Evolutionary conservation across 1,140 invertebrate species (phyloP).

Genomic region (Drosophila trapezifrons): DNA sequence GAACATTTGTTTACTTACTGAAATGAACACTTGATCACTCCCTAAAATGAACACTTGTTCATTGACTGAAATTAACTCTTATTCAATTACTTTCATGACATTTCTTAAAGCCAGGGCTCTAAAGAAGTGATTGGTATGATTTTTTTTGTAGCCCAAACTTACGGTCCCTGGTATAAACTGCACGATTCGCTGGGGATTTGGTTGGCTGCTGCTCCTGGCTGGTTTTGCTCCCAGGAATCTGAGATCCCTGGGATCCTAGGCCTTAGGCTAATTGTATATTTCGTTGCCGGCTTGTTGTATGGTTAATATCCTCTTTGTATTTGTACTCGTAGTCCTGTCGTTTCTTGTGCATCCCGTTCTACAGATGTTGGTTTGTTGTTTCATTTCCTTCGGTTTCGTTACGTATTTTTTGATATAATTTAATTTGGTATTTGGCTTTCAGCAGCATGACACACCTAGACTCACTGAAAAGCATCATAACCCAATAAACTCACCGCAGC

Average conservation of each 20-base stretch:
- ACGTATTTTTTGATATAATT: constrained; percentile 56
- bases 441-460: constrained; percentile 84
- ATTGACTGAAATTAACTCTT: too few relatives aligned
- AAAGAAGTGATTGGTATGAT: neutral
- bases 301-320: constrained; percentile 25
- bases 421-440: constrained; percentile 84
- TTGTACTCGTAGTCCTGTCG: constrained; percentile 55
- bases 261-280: constrained; percentile 41
- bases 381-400: constrained; percentile 41
- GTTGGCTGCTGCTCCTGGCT: constrained; percentile 23
- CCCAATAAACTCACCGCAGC: constrained; percentile 79
- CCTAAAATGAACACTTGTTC: too few relatives aligned
- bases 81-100: too few relatives aligned
- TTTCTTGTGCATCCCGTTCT: constrained; percentile 37
- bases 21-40: too few relatives aligned
- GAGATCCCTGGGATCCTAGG: neutral
- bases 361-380: constrained; percentile 22
- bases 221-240: constrained; percentile 9
- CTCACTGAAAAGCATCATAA: constrained; percentile 84
- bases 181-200: constrained; percentile 41
- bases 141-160: neutral
- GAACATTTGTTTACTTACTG: too few relatives aligned
- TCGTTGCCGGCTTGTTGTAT: constrained; percentile 39
- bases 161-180: constrained; percentile 25
- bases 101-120: too few relatives aligned